phyloP scores from a whole-genome alignment of 2,797 vertebrate genomes.

The Rallus crepitans region DNA sequence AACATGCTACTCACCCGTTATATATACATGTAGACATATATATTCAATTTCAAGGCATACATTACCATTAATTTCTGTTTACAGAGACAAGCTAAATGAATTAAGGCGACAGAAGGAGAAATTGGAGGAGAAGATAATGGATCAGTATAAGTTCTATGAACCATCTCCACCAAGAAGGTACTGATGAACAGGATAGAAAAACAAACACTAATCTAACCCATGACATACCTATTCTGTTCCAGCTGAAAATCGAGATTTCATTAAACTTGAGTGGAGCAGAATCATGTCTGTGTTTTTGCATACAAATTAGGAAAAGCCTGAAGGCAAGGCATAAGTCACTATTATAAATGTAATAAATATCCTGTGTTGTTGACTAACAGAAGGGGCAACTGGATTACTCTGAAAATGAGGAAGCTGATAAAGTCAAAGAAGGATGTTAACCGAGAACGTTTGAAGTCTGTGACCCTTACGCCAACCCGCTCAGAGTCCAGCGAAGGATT shows the following conservation, averaged over 20 bases:
- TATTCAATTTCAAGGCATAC: background rate
- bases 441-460: conserved; percentile 92
- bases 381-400: conserved; percentile 97
- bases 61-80: conserved; percentile 50
- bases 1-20: background rate
- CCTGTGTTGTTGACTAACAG: conserved; percentile 73
- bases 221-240: background rate
- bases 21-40: no score
- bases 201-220: background rate
- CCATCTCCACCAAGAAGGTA: conserved; percentile 97
- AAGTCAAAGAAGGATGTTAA: conserved; percentile 92
- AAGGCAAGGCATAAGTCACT: background rate
- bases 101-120: conserved; percentile 97
- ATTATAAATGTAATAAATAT: conserved; percentile 12
- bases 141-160: conserved; percentile 99
- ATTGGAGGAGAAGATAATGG: conserved; percentile 99
- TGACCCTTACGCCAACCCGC: conserved; percentile 90
- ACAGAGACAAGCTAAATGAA: conserved; percentile 96
- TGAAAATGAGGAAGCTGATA: conserved; percentile 98
- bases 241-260: background rate
- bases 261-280: background rate
- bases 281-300: background rate
- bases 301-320: background rate
- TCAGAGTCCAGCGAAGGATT: conserved; percentile 94
- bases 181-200: background rate